Evolutionary conservation across 1,140 invertebrate genomes (phyloP).

Genomic region (Trichonephila clavipes): DNA sequence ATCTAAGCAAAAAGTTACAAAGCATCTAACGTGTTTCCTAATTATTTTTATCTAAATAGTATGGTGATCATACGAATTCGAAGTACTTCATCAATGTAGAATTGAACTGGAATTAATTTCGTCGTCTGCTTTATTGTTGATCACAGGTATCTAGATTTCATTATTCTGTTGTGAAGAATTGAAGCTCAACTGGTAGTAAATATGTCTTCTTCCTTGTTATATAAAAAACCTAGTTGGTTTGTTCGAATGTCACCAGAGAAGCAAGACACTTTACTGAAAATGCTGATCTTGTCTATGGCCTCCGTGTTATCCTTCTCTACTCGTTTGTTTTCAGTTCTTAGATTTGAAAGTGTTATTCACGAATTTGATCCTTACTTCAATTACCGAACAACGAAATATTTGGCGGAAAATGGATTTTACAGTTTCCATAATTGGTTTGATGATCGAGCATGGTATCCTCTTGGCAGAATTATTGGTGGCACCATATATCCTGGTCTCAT

Average conservation of each 20-base stretch:
- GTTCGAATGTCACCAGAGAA: conserved; percentile 88
- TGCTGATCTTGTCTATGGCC: conserved; percentile 94
- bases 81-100: background rate
- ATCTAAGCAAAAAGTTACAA: background rate
- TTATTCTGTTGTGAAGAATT: background rate
- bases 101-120: background rate
- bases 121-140: background rate
- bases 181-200: background rate
- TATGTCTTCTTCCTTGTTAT: conserved; percentile 27
- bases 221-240: conserved; percentile 76
- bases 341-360: conserved; percentile 98
- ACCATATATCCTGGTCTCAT: conserved; percentile 98
- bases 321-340: conserved; percentile 95
- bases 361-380: conserved; percentile 99
- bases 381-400: conserved; percentile 96
- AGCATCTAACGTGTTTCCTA: background rate
- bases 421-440: conserved; percentile 99
- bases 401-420: conserved; percentile 98
- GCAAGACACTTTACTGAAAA: conserved; percentile 96
- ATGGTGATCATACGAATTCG: background rate
- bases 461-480: conserved; percentile 97
- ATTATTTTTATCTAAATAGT: conserved; percentile 1
- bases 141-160: background rate
- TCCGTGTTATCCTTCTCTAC: conserved; percentile 97
- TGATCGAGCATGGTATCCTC: conserved; percentile 98